Percentiles rank a stretch among this genome's conserved stretches.
These are phyloP conservation scores for Lindbergichthys nudifrons DNA, from an alignment of 2,797 vertebrate genomes.

Conservation along the genomic window DNA sequence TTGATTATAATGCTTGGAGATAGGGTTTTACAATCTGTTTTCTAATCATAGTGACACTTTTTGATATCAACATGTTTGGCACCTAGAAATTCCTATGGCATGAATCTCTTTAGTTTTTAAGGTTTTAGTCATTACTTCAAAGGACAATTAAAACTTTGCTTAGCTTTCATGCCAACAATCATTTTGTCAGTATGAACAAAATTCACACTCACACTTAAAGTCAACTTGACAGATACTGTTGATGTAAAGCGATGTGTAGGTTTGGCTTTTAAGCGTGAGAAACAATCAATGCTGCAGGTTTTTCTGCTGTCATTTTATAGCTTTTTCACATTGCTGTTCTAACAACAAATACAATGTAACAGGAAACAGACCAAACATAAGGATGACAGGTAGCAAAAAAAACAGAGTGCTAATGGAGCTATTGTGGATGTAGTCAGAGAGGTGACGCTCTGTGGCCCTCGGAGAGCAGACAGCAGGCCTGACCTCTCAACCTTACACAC, in stretches of 20 bases:
- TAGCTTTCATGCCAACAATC: conserved; percentile 19
- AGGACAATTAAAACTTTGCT: conserved; percentile 12
- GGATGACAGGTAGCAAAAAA: conserved; percentile 33
- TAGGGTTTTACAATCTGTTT: background rate
- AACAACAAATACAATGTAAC: conserved; percentile 19
- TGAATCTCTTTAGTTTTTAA: background rate
- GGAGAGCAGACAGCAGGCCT: conserved; percentile 47
- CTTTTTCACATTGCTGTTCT: conserved; percentile 15
- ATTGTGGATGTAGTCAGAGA: conserved; percentile 53
- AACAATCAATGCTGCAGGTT: background rate
- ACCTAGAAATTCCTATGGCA: background rate
- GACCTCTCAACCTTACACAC: conserved; percentile 57
- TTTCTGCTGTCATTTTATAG: conserved; percentile 16
- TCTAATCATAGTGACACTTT: too few species aligned
- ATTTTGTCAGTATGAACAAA: background rate
- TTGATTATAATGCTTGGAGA: background rate
- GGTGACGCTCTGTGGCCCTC: conserved; percentile 48
- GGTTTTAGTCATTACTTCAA: conserved; percentile 10
- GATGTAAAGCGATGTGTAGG: conserved; percentile 13
- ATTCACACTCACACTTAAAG: background rate
- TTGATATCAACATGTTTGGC: background rate
- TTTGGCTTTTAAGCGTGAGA: conserved; percentile 33
- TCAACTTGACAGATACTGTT: conserved; percentile 12
- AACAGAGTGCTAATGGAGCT: conserved; percentile 61
- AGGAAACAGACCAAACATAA: conserved; percentile 3